Evolutionary conservation across 2,797 vertebrate species (phyloP).

Genomic region (Melanotaenia parkinsoni): DNA sequence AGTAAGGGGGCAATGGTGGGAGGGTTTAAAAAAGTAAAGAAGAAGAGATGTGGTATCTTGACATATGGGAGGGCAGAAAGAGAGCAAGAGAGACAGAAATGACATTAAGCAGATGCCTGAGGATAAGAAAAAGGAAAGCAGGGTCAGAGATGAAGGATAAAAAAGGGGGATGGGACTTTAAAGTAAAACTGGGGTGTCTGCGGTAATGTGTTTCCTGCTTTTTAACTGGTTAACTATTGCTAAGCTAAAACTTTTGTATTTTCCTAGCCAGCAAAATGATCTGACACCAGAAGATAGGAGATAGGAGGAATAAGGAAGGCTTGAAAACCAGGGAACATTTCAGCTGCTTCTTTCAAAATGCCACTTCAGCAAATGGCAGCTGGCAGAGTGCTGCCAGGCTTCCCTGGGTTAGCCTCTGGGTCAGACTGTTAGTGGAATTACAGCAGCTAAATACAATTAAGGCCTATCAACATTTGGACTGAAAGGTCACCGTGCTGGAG

Average conservation of each 20-base stretch:
- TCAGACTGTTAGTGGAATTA: constrained; percentile 76
- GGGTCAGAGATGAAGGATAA: constrained; percentile 40
- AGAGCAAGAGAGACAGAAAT: constrained; percentile 48
- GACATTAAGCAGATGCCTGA: constrained; percentile 65
- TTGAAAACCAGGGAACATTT: constrained; percentile 52
- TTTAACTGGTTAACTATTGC: constrained; percentile 40
- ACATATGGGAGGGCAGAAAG: constrained; percentile 28
- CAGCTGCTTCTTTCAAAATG: constrained; percentile 69
- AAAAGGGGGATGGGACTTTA: constrained; percentile 17
- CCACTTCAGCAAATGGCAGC: constrained; percentile 72
- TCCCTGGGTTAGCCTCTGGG: constrained; percentile 75
- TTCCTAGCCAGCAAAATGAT: no score
- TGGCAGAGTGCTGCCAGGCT: constrained; percentile 67
- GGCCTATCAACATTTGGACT: constrained; percentile 72
- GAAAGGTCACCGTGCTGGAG: constrained; percentile 67
- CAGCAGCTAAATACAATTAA: constrained; percentile 79
- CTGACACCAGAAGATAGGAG: constrained; percentile 17
- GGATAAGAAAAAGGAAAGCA: constrained; percentile 50
- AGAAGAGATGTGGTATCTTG: constrained; percentile 28
- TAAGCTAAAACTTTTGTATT: constrained; percentile 1
- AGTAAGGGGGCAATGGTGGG: constrained; percentile 6
- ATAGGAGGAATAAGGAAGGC: constrained; percentile 31
- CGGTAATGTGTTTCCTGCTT: constrained; percentile 43
- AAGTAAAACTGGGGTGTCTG: constrained; percentile 35
- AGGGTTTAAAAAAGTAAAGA: constrained; percentile 19